Percentiles rank a stretch among this genome's conserved stretches.
phyloP scores from a whole-genome alignment of 2,113 vertebrate genomes.

The Sisor rabdophorus region DNA sequence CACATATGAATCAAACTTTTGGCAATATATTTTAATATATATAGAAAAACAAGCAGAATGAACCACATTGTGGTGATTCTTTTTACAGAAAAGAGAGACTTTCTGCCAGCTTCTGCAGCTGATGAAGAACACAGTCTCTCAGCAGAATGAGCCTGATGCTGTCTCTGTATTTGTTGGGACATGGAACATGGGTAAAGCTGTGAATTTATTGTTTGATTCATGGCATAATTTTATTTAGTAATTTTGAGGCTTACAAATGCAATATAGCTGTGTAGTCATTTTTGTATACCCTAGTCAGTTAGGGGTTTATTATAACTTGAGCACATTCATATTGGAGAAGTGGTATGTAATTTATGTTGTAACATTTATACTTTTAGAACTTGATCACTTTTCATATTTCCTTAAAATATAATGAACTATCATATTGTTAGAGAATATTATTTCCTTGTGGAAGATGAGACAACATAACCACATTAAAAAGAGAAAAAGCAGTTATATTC shows the following conservation, averaged over 20 bases:
- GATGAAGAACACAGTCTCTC: slow-evolving; percentile 75
- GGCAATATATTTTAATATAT: no score
- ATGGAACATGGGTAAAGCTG: slow-evolving; percentile 83
- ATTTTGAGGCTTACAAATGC: background rate
- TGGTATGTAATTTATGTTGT: no score
- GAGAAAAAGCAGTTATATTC: background rate
- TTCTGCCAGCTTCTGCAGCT: slow-evolving; percentile 82
- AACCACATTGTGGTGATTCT: background rate
- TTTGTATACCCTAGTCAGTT: background rate
- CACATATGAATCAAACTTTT: no score
- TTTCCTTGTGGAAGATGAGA: no score
- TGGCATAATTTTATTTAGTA: background rate
- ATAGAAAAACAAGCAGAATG: background rate
- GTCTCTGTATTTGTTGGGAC: slow-evolving; percentile 82
- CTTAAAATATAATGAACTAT: no score
- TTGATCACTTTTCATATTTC: no score
- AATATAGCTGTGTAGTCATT: background rate
- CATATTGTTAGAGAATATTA: no score
- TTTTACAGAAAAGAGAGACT: slow-evolving; percentile 75
- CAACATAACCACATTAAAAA: background rate
- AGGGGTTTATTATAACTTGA: background rate
- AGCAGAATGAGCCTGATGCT: slow-evolving; percentile 74
- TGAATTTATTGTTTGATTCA: background rate
- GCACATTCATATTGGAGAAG: background rate
- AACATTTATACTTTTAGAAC: no score